These are phyloP conservation scores for Stenurella melanura DNA, from an alignment of 2,888 invertebrate species.

Conservation along the genomic window DNA sequence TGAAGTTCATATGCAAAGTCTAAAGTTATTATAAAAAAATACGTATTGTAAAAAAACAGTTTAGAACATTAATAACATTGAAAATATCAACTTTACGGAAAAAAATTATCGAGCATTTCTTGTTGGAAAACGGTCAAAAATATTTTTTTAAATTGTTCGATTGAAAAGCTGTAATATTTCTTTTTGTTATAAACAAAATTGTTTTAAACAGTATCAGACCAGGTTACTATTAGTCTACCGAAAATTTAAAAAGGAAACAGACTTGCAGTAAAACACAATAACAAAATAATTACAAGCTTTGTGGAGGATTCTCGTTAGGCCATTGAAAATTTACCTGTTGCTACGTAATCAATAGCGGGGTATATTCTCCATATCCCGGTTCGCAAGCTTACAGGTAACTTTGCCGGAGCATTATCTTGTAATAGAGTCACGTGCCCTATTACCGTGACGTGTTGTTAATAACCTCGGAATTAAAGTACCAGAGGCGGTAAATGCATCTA, in stretches of 20 bases:
- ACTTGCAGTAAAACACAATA: slow-evolving; percentile 16
- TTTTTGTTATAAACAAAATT: no score
- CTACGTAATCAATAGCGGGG: slow-evolving; percentile 38
- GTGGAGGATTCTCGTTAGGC: not conserved
- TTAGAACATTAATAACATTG: no score
- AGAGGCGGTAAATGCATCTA: not conserved
- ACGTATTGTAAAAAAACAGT: no score
- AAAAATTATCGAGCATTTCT: no score
- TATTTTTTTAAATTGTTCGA: no score
- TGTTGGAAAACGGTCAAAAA: no score
- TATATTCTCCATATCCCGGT: slow-evolving; percentile 33
- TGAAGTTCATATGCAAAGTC: no score
- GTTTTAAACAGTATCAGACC: no score
- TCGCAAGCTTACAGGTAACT: slow-evolving; percentile 20
- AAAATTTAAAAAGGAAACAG: not conserved
- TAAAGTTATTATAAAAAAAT: no score
- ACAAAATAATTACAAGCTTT: slow-evolving; percentile 14
- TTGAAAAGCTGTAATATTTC: no score
- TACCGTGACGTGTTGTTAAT: slow-evolving; percentile 35
- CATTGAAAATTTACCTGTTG: slow-evolving; percentile 3
- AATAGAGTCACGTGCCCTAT: slow-evolving; percentile 47
- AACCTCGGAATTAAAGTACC: not conserved
- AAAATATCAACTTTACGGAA: no score
- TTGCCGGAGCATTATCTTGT: slow-evolving; percentile 38
- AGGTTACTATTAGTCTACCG: not conserved